phyloP scores from a whole-genome alignment of 2,888 invertebrate genomes.

The Cephalotes varians region DNA sequence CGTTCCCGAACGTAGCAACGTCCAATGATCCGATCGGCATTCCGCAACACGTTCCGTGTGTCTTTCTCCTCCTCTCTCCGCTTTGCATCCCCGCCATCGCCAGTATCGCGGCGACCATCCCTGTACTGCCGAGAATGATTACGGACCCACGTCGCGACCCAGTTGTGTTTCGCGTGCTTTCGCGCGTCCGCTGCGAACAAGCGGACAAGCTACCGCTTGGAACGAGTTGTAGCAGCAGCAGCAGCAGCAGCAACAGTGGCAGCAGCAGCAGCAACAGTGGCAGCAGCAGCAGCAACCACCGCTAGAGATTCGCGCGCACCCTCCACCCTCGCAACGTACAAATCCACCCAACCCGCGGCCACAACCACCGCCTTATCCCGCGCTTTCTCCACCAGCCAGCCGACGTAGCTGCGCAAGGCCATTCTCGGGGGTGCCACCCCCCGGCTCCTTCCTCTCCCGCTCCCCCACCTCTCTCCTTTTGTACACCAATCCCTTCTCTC shows the following conservation, averaged over 20 bases:
- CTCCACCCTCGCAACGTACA: slow-evolving; percentile 65
- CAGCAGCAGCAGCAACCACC: slow-evolving; percentile 20
- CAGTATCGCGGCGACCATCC: slow-evolving; percentile 34
- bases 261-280: background rate
- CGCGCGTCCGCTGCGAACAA: slow-evolving; percentile 66
- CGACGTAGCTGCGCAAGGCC: slow-evolving; percentile 80
- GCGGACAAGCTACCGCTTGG: slow-evolving; percentile 52
- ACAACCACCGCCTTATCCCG: slow-evolving; percentile 70
- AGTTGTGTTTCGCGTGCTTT: slow-evolving; percentile 78
- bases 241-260: background rate
- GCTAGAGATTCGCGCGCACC: slow-evolving; percentile 49
- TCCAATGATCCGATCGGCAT: slow-evolving; percentile 53
- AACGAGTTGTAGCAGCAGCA: slow-evolving; percentile 33
- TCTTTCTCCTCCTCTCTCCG: slow-evolving; percentile 23
- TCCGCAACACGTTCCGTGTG: slow-evolving; percentile 1
- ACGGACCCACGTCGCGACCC: slow-evolving; percentile 72
- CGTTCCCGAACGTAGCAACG: slow-evolving; percentile 1
- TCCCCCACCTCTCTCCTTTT: slow-evolving; percentile 38
- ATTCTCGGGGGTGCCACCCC: slow-evolving; percentile 78
- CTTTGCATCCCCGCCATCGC: slow-evolving; percentile 29
- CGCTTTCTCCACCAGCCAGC: slow-evolving; percentile 73
- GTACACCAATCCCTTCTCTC: slow-evolving; percentile 51
- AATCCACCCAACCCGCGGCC: slow-evolving; percentile 51
- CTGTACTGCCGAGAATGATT: slow-evolving; percentile 47
- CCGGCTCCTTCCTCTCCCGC: slow-evolving; percentile 56